Evolutionary conservation across 2,113 vertebrate species (phyloP).

Genomic region (Osmerus eperlanus): DNA sequence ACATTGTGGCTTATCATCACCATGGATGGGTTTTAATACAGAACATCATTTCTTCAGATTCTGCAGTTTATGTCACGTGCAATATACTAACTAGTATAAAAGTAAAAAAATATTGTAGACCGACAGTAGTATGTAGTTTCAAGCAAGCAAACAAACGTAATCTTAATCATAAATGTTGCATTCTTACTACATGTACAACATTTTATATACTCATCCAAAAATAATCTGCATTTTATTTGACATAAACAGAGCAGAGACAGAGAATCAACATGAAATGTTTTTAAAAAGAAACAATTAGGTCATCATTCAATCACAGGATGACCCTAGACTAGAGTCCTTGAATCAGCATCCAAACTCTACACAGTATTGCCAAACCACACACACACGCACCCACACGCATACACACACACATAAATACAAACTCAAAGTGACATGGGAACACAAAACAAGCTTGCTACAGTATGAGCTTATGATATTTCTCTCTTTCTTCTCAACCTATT

Average conservation of each 20-base stretch:
- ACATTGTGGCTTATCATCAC: no score
- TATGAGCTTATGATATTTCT: no score
- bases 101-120: no score
- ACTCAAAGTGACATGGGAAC: background rate
- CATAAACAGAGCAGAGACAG: background rate
- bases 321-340: background rate
- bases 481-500: no score
- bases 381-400: background rate
- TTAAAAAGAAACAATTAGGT: background rate
- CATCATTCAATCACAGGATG: background rate
- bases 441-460: background rate
- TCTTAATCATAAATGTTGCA: no score
- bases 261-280: background rate
- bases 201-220: background rate
- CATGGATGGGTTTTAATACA: no score
- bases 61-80: no score
- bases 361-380: background rate
- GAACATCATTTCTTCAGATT: no score
- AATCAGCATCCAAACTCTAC: background rate
- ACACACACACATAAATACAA: background rate
- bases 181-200: background rate
- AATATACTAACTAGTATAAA: no score
- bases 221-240: background rate
- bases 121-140: no score
- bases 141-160: no score